phyloP scores from a whole-genome alignment of 2,888 invertebrate species.

The Zhuqinia jingwanae region DNA sequence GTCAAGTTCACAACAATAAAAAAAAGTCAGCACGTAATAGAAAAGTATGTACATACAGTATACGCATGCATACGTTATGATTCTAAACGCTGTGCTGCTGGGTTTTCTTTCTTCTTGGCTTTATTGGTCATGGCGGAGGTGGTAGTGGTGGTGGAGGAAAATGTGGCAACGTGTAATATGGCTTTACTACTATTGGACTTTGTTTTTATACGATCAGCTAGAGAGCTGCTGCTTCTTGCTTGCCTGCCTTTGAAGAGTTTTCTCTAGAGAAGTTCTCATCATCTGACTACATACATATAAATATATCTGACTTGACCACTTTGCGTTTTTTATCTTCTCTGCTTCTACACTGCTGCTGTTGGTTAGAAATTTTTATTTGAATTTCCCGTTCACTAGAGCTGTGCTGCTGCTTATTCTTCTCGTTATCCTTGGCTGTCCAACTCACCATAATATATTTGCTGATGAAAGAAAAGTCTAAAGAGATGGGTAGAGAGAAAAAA shows the following conservation, averaged over 20 bases:
- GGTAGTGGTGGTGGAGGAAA: not conserved
- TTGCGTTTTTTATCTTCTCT: slow-evolving; percentile 26
- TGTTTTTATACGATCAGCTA: slow-evolving; percentile 28
- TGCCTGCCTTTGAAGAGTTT: not conserved
- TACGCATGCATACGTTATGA: slow-evolving; percentile 48
- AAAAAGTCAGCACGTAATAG: slow-evolving; percentile 50
- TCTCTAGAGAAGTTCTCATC: slow-evolving; percentile 34
- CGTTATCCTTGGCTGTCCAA: not conserved
- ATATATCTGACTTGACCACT: slow-evolving; percentile 11
- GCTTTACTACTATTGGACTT: not conserved
- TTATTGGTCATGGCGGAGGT: not conserved
- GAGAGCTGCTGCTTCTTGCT: slow-evolving; percentile 17
- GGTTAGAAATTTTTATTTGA: slow-evolving; percentile 27
- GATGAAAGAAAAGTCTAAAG: slow-evolving; percentile 20
- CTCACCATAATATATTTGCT: not conserved
- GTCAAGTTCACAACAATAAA: slow-evolving; percentile 54
- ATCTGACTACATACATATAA: too few relatives aligned
- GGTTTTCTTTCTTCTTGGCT: not conserved
- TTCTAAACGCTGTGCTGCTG: slow-evolving; percentile 10
- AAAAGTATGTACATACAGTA: not conserved
- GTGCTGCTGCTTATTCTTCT: too few relatives aligned
- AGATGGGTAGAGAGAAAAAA: slow-evolving; percentile 8
- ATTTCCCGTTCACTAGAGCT: slow-evolving; percentile 20
- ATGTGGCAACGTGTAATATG: slow-evolving; percentile 8
- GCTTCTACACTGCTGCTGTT: too few relatives aligned